These are phyloP conservation scores for Nipponia nippon DNA, from an alignment of 2,113 vertebrate species.

Conservation along the genomic window DNA sequence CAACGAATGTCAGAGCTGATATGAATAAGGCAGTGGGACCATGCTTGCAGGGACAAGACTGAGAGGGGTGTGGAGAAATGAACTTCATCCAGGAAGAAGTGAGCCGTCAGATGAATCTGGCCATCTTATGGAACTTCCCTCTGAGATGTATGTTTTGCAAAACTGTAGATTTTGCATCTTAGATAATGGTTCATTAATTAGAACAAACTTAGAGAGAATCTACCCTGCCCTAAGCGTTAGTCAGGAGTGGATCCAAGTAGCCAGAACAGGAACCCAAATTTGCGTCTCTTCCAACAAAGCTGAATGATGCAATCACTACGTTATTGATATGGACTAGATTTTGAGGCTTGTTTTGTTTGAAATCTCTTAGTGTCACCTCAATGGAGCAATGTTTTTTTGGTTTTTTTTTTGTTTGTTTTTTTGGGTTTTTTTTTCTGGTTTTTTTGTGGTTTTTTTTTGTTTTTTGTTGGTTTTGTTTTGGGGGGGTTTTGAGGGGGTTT, in stretches of 20 bases:
- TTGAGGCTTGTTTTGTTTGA: background rate
- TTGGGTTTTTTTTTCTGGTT: too few species aligned
- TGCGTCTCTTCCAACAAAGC: background rate
- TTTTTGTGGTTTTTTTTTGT: too few species aligned
- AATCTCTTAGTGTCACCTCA: background rate
- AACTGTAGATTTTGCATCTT: background rate
- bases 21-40: background rate
- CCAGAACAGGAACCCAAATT: background rate
- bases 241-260: background rate
- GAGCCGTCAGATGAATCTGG: background rate
- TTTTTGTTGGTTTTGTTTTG: too few species aligned
- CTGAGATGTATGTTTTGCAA: background rate
- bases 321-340: background rate
- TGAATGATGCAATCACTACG: background rate
- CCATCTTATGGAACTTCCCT: background rate
- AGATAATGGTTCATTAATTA: background rate
- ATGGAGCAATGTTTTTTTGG: background rate
- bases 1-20: background rate
- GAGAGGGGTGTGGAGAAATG: background rate
- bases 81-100: background rate
- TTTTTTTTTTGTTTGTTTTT: background rate
- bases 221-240: background rate
- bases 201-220: background rate
- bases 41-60: background rate
- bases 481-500: too few species aligned